phyloP scores from a whole-genome alignment of 2,113 vertebrate species.

The Uropsilus gracilis region DNA sequence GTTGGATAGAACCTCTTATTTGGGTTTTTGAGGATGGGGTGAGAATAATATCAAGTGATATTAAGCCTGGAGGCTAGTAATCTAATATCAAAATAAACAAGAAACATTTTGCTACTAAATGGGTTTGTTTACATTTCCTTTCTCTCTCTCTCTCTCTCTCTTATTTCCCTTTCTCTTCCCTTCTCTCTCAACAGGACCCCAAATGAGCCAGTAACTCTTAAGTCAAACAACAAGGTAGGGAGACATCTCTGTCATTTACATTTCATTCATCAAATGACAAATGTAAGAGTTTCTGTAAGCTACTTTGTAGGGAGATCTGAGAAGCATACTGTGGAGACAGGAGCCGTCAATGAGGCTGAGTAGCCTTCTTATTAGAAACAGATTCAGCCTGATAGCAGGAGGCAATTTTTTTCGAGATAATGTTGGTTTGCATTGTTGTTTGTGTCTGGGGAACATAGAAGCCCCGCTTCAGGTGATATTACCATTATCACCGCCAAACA shows the following conservation, averaged over 20 bases:
- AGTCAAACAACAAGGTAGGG: neutral
- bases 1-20: constrained; percentile 2
- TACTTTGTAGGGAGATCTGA: neutral
- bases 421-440: no score
- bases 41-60: neutral
- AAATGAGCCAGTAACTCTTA: constrained; percentile 16
- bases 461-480: no score
- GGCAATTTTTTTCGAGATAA: neutral
- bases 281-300: neutral
- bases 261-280: constrained; percentile 20
- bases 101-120: neutral
- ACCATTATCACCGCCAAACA: no score
- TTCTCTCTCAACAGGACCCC: neutral
- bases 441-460: no score
- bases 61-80: neutral
- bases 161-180: neutral
- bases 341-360: neutral
- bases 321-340: neutral
- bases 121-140: no score
- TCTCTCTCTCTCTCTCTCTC: neutral
- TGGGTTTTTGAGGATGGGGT: neutral
- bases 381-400: neutral
- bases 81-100: neutral
- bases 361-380: neutral
- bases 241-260: neutral